A percentile compares a stretch with the other conserved stretches of the same genome.
Conservation (phyloP, 2,113 vertebrate species). For the Cnemophilus loriae region DNA sequence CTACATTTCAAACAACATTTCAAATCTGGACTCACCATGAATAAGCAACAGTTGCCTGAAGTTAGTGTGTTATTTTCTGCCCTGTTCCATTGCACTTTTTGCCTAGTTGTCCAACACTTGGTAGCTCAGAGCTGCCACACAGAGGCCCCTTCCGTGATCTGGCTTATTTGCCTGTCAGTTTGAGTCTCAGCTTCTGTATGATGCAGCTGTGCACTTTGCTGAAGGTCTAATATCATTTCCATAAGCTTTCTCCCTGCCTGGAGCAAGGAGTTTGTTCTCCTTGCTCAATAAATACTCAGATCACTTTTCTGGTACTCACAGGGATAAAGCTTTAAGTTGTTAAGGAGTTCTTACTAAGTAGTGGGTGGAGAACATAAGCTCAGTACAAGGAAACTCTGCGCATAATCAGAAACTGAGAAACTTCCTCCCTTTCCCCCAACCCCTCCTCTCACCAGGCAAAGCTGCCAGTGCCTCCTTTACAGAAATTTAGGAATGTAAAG, state of each 20-base stretch:
- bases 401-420: constrained; percentile 87
- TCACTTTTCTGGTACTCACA: constrained; percentile 61
- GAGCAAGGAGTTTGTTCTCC: constrained; percentile 51
- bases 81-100: constrained; percentile 73
- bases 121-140: constrained; percentile 76
- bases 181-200: constrained; percentile 75
- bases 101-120: constrained; percentile 74
- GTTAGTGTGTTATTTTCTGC: constrained; percentile 69
- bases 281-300: constrained; percentile 55
- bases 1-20: constrained; percentile 60
- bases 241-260: constrained; percentile 57
- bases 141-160: constrained; percentile 74
- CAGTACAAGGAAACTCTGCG: constrained; percentile 82
- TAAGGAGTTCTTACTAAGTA: constrained; percentile 76
- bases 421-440: constrained; percentile 78
- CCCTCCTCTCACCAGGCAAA: constrained; percentile 73
- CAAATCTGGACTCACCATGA: constrained; percentile 74
- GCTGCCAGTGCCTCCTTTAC: constrained; percentile 81
- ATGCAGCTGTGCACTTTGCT: constrained; percentile 84
- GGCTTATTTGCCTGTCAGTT: constrained; percentile 79
- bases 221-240: constrained; percentile 70
- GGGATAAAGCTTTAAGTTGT: constrained; percentile 64
- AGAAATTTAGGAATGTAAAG: constrained; percentile 91
- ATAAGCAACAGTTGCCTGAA: constrained; percentile 74
- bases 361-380: constrained; percentile 86